Evolutionary conservation across 2,797 vertebrate genomes (phyloP).

Genomic region (Propithecus perrieri): DNA sequence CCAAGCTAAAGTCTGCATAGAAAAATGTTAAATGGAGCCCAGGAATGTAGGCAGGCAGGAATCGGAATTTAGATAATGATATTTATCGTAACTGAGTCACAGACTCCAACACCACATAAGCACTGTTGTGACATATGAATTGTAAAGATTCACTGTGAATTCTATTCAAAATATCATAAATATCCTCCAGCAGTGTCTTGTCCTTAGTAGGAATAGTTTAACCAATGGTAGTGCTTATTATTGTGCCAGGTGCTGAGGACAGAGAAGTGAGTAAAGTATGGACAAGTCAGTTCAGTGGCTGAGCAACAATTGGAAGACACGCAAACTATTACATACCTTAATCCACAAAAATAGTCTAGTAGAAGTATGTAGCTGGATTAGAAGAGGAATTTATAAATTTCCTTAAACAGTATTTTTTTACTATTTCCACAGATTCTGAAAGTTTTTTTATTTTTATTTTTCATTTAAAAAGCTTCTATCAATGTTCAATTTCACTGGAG

Average conservation of each 20-base stretch:
- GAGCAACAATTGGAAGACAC: neutral
- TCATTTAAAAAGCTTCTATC: slow-evolving; percentile 12
- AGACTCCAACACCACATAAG: neutral
- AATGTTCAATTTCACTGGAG: neutral
- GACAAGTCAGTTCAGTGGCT: neutral
- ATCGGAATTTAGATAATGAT: neutral
- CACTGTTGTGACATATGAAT: neutral
- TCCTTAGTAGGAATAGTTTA: neutral
- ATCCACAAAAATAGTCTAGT: neutral
- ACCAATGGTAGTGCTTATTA: neutral
- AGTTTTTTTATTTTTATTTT: slow-evolving; percentile 8
- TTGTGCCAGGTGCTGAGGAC: neutral
- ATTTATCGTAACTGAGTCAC: neutral
- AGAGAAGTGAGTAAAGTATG: neutral
- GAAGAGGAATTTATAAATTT: neutral
- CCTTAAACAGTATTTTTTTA: neutral
- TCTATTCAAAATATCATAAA: neutral
- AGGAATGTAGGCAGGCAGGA: neutral
- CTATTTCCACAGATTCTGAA: neutral
- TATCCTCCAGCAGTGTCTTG: neutral
- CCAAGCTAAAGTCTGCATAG: neutral
- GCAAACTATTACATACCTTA: neutral
- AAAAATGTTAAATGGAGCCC: neutral
- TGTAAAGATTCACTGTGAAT: neutral
- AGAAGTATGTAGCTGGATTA: neutral